These are phyloP conservation scores for Pocillopora damicornis DNA, from an alignment of 64 coral and sea anemone genomes.

Conservation along the genomic window DNA sequence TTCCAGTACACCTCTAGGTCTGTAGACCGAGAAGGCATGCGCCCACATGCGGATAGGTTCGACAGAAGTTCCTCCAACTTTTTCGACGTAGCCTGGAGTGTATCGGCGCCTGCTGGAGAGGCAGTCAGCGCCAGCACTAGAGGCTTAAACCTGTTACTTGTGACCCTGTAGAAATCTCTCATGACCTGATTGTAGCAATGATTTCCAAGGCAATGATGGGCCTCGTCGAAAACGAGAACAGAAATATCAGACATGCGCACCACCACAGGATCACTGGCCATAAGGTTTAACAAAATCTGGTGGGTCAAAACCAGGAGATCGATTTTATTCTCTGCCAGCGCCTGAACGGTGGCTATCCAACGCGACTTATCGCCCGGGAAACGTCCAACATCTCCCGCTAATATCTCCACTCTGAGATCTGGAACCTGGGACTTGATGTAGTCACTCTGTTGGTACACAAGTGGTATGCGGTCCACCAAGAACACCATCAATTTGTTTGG, in stretches of 20 bases:
- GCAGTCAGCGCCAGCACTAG: constrained; percentile 80
- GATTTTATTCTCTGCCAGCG: constrained; percentile 42
- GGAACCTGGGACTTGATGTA: constrained; percentile 74
- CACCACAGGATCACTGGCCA: constrained; percentile 28
- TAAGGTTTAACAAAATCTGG: constrained; percentile 77
- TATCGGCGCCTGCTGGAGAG: constrained; percentile 65
- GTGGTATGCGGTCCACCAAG: constrained; percentile 67
- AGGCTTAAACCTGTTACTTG: constrained; percentile 61
- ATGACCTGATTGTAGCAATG: constrained; percentile 86
- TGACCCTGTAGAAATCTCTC: constrained; percentile 57
- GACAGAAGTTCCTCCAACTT: constrained; percentile 58
- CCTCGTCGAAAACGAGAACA: constrained; percentile 80
- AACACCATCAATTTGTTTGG: constrained; percentile 78
- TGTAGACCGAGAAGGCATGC: constrained; percentile 58
- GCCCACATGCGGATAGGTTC: constrained; percentile 59
- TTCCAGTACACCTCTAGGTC: constrained; percentile 81
- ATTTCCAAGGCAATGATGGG: constrained; percentile 77
- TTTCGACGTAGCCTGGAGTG: constrained; percentile 45
- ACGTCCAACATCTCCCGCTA: constrained; percentile 56
- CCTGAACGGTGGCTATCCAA: constrained; percentile 20
- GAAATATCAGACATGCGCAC: constrained; percentile 66
- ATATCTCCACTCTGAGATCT: constrained; percentile 46
- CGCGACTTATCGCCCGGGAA: constrained; percentile 55
- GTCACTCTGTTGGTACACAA: constrained; percentile 82
- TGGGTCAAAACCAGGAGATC: constrained; percentile 83